Conservation (phyloP, 2,888 invertebrate genomes). For the Sminthurides aquaticus region DNA sequence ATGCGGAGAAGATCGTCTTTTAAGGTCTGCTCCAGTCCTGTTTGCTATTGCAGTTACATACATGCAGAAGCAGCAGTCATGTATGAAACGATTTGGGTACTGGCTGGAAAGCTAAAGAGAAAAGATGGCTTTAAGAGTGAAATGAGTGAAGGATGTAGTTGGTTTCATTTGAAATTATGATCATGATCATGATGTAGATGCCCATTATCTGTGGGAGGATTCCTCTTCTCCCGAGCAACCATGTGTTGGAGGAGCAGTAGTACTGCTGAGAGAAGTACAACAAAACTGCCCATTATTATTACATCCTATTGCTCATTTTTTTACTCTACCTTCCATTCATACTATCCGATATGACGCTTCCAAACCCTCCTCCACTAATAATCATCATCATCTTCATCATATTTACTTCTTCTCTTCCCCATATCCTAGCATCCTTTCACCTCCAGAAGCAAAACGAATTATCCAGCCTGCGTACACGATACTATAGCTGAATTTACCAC, state of each 20-base stretch:
- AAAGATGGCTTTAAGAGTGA: too few relatives aligned
- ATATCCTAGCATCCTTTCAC: neutral
- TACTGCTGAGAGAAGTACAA: neutral
- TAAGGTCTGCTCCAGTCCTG: neutral
- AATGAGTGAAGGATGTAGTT: too few relatives aligned
- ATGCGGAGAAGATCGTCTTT: neutral
- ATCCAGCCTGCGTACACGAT: too few relatives aligned
- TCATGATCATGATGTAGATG: neutral
- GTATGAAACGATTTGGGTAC: too few relatives aligned
- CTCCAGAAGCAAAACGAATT: too few relatives aligned
- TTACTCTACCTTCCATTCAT: conserved; percentile 5
- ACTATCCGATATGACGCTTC: neutral
- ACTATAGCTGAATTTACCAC: too few relatives aligned
- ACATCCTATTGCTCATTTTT: conserved; percentile 23
- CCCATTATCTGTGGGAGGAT: neutral
- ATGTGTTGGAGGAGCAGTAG: neutral
- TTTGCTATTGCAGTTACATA: too few relatives aligned
- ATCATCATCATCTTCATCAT: neutral
- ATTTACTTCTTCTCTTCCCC: neutral
- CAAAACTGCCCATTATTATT: conserved; percentile 23
- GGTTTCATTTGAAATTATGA: neutral
- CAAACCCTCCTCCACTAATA: neutral
- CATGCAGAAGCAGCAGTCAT: too few relatives aligned
- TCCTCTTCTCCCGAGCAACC: neutral
- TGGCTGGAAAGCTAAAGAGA: too few relatives aligned